Conservation (phyloP, 1,140 invertebrate species). For the Mylabris phalerata region DNA sequence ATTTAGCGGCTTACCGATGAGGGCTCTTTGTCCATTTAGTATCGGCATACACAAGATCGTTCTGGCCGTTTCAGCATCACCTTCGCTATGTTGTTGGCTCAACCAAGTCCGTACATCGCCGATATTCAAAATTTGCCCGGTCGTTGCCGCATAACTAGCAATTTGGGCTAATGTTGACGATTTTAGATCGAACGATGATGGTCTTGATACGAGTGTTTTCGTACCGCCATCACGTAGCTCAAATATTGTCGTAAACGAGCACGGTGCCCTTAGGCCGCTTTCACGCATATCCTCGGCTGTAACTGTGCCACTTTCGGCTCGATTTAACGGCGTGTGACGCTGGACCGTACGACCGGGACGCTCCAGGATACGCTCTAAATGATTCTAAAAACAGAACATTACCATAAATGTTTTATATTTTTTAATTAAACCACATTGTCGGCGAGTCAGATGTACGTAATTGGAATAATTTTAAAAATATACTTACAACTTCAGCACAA, state of each 20-base stretch:
- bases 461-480: neutral
- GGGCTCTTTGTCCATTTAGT: conserved; percentile 70
- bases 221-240: conserved; percentile 58
- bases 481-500: conserved; percentile 75
- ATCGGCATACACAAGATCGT: conserved; percentile 88
- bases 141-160: conserved; percentile 73
- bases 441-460: neutral
- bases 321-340: conserved; percentile 54
- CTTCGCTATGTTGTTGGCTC: conserved; percentile 48
- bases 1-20: conserved; percentile 25
- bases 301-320: conserved; percentile 65
- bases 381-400: conserved; percentile 52
- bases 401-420: no score
- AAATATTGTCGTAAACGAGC: conserved; percentile 72
- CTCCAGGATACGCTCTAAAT: conserved; percentile 75
- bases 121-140: conserved; percentile 77
- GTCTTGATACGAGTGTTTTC: conserved; percentile 50
- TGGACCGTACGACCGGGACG: conserved; percentile 57
- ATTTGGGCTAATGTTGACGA: conserved; percentile 61
- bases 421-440: neutral
- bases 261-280: conserved; percentile 44
- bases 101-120: conserved; percentile 69
- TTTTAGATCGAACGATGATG: conserved; percentile 48
- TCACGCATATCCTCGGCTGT: conserved; percentile 63
- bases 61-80: conserved; percentile 56